Conservation (phyloP, 2,888 invertebrate species). For the Laothoe populi region DNA sequence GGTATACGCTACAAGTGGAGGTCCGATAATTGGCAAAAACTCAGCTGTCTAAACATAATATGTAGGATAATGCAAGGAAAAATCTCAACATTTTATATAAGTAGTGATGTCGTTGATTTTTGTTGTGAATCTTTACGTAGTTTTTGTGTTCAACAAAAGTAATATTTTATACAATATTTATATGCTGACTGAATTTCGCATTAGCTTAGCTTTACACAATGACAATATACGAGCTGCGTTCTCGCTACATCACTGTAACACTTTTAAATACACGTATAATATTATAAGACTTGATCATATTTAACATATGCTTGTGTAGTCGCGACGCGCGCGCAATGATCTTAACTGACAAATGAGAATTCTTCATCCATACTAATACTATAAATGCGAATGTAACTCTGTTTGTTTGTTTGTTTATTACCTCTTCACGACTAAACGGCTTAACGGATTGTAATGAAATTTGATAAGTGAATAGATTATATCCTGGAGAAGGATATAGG, state of each 20-base stretch:
- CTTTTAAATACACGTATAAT: background rate
- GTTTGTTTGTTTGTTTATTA: too few species aligned
- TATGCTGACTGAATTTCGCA: background rate
- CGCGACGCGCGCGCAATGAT: constrained; percentile 78
- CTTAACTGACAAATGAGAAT: constrained; percentile 74
- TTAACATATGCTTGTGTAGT: constrained; percentile 68
- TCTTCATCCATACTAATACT: too few species aligned
- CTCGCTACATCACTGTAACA: background rate
- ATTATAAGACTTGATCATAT: constrained; percentile 19
- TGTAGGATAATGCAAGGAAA: background rate
- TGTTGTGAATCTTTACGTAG: background rate
- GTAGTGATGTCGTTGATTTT: background rate
- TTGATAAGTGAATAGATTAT: too few species aligned
- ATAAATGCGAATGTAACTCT: too few species aligned
- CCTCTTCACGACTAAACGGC: too few species aligned
- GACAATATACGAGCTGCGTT: background rate
- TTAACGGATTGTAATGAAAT: too few species aligned
- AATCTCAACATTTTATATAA: constrained; percentile 34
- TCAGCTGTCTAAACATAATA: constrained; percentile 89
- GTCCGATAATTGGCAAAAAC: constrained; percentile 94
- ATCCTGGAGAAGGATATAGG: too few species aligned
- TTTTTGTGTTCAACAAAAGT: background rate
- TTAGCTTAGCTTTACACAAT: background rate
- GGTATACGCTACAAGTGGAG: constrained; percentile 93
- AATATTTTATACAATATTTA: background rate